These are phyloP conservation scores for Brachionus rubens DNA, from an alignment of 1,140 invertebrate genomes.

Conservation along the genomic window DNA sequence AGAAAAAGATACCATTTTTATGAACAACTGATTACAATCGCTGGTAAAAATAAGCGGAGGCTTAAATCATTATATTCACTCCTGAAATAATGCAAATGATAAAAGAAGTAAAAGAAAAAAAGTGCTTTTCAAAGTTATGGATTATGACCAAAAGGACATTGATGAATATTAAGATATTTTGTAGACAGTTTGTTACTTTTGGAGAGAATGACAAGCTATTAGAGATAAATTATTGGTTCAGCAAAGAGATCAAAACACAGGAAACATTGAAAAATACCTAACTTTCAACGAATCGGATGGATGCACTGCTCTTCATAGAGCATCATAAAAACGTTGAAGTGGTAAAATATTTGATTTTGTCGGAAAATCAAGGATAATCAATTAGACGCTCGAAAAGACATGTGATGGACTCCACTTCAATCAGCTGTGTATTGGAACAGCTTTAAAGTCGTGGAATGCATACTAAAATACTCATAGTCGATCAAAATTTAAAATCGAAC, in stretches of 20 bases:
- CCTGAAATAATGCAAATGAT: constrained; percentile 19
- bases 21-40: too few species aligned
- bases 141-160: constrained; percentile 47
- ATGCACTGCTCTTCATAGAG: constrained; percentile 84
- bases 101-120: constrained; percentile 41
- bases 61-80: not conserved
- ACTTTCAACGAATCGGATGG: constrained; percentile 75
- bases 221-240: constrained; percentile 8
- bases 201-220: constrained; percentile 36
- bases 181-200: constrained; percentile 41
- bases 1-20: too few species aligned
- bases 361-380: constrained; percentile 54
- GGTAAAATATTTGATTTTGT: constrained; percentile 67
- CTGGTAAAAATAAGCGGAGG: too few species aligned
- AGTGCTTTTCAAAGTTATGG: constrained; percentile 48
- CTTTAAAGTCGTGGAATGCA: constrained; percentile 68
- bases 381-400: constrained; percentile 71
- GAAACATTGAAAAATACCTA: constrained; percentile 63
- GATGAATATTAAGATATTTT: not conserved
- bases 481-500: constrained; percentile 79
- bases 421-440: constrained; percentile 81
- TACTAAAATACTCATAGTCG: constrained; percentile 76
- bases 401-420: constrained; percentile 88
- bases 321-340: constrained; percentile 81
- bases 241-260: constrained; percentile 5